Evolutionary conservation across 2,888 invertebrate species (phyloP).

Genomic region (Chalcosyrphus nemorum): DNA sequence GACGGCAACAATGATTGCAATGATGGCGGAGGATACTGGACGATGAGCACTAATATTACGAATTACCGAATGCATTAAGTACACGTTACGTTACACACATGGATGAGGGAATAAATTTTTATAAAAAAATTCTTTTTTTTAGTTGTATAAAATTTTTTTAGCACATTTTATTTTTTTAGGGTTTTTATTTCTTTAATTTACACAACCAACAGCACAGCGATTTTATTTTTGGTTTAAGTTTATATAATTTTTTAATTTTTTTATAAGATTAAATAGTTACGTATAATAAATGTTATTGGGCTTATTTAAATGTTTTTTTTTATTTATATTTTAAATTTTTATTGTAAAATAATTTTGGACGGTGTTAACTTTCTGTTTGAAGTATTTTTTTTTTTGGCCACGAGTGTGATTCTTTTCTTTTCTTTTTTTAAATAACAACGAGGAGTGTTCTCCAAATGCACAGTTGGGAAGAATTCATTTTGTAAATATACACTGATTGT

Average conservation of each 20-base stretch:
- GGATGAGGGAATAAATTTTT: slow-evolving; percentile 11
- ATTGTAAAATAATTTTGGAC: slow-evolving; percentile 64
- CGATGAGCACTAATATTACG: not conserved
- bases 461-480: slow-evolving; percentile 16
- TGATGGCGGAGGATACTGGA: not conserved
- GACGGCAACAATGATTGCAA: not conserved
- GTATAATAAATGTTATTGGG: slow-evolving; percentile 18
- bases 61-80: slow-evolving; percentile 46
- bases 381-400: slow-evolving; percentile 36
- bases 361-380: slow-evolving; percentile 53
- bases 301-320: slow-evolving; percentile 12
- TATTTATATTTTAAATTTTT: slow-evolving; percentile 1
- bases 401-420: not conserved
- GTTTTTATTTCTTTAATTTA: slow-evolving; percentile 30
- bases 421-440: too few relatives aligned
- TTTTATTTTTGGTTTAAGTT: not conserved
- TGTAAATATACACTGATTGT: not conserved
- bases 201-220: slow-evolving; percentile 69
- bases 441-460: slow-evolving; percentile 15
- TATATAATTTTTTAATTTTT: slow-evolving; percentile 3
- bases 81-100: slow-evolving; percentile 3
- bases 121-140: slow-evolving; percentile 11
- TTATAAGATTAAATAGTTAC: slow-evolving; percentile 2
- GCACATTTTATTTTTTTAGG: not conserved
- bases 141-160: slow-evolving; percentile 41